Evolutionary conservation across 2,113 vertebrate species (phyloP).

Genomic region (Onychostruthus taczanowskii): DNA sequence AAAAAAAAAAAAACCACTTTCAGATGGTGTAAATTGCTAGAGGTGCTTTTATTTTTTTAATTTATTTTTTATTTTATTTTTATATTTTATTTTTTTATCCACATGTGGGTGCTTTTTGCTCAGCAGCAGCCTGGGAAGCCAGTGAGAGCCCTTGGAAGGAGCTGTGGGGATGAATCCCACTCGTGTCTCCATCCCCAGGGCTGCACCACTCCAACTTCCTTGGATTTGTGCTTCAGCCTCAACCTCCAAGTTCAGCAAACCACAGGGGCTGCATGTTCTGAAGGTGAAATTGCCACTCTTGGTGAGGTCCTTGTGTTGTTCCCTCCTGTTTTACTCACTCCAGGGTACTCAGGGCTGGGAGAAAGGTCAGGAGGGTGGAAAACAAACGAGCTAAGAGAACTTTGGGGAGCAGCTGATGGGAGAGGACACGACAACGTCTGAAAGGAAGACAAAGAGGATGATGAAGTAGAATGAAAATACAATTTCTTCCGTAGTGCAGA

Average conservation of each 20-base stretch:
- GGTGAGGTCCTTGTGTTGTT: background rate
- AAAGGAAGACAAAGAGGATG: background rate
- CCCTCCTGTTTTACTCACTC: background rate
- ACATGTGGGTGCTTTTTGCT: background rate
- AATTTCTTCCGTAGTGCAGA: background rate
- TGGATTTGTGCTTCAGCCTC: accelerated
- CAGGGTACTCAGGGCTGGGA: background rate
- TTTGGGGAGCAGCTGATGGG: background rate
- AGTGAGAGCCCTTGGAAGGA: background rate
- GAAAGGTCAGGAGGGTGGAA: background rate
- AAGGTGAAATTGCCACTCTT: background rate
- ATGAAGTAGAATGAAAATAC: background rate
- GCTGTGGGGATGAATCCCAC: background rate
- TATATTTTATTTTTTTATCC: too few relatives aligned
- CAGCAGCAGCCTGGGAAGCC: background rate
- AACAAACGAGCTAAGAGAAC: background rate
- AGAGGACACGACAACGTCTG: background rate
- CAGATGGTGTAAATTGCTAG: background rate
- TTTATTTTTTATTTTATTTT: background rate
- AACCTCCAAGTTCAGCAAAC: background rate
- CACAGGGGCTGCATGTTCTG: background rate
- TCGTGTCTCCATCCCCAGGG: accelerated
- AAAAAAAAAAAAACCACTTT: background rate
- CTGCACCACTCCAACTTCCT: background rate
- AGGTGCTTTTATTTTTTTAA: background rate